Base-by-base conservation (phyloP, 2,888 invertebrate genomes). In the Ichneumoninae sp. region DNA sequence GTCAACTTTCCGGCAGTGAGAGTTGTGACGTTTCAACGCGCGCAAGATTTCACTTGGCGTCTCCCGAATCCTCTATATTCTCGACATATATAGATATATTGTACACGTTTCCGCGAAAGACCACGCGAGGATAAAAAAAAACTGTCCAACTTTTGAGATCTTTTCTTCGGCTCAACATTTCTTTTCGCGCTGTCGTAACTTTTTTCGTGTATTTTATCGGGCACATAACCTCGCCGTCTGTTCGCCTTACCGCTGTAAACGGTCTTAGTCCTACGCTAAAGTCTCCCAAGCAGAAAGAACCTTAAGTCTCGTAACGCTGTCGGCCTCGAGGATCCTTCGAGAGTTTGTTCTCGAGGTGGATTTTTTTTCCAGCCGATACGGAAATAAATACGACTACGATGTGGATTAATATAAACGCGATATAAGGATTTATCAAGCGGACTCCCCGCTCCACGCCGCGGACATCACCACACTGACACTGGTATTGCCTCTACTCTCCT, bases 391-490 rank as follows among this genome's bases (percentile, higher is more conserved):
- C 8, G 6, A 22, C 22, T 54, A 22, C 54, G 10, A 22, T 54
- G 22, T 0, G 40, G 26, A 54, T 30, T 52, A 8, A 36, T 16
- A 50, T 36, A 22, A 36, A 26, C 54, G 26, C 40, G 71, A 60
- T 54, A 54, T 26, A 22, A 19, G n/a, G n/a, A 30, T 60, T 74
- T 60, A 44, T 19, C 60, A 60, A 44, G 44, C 73, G 44, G 60
- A 16, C 60, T 74, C 57, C 57, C 73, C 73, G 57, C 73, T 60
- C 60, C n/a, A 36, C 73, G 30, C 30, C 73, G 60, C 73, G 60
- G 60, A 60, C 60, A 63, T 74, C 60, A 22, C 60, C 60, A 74
- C 73, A 74, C 73, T 71, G 57, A 71, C 54, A 33, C 33, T 33
- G 6, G 7, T 33, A 7, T 33, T 6, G 33, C 33, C 33, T 33